These are phyloP conservation scores for Epizoanthus rinbou DNA, from an alignment of 92 coral and sea anemone genomes.

Conservation along the genomic window DNA sequence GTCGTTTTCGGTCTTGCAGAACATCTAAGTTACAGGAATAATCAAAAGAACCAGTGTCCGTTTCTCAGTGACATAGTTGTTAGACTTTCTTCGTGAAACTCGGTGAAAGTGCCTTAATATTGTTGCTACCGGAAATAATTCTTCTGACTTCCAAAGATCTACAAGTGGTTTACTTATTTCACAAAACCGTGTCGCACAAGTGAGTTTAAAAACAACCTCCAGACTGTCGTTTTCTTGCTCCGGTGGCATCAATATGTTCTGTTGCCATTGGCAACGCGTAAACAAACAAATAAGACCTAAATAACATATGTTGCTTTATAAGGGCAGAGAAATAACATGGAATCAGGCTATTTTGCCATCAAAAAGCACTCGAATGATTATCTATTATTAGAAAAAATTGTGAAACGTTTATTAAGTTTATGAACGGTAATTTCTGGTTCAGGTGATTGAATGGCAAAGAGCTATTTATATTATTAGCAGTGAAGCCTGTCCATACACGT, in stretches of 20 bases:
- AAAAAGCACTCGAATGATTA: too few species aligned
- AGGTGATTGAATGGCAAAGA: background rate
- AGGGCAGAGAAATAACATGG: background rate
- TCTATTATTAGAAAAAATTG: too few species aligned
- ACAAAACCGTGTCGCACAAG: slow-evolving; percentile 2
- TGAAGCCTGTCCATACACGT: background rate
- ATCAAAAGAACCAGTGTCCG: too few species aligned
- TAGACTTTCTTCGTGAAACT: too few species aligned
- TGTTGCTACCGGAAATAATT: slow-evolving; percentile 32
- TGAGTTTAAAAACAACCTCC: background rate
- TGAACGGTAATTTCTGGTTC: background rate
- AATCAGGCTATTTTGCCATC: too few species aligned
- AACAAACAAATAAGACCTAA: slow-evolving; percentile 25
- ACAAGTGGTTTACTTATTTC: slow-evolving; percentile 30
- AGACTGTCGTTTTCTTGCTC: background rate
- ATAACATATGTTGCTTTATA: slow-evolving; percentile 13
- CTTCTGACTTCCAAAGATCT: slow-evolving; percentile 8
- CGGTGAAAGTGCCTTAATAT: background rate
- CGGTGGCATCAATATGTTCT: slow-evolving; percentile 8
- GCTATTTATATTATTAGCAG: background rate
- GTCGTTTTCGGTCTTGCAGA: too few species aligned
- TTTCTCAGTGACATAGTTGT: too few species aligned
- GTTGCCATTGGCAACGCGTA: slow-evolving; percentile 20
- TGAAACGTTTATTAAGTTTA: too few species aligned
- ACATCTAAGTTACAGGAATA: too few species aligned